Conservation (phyloP, 2,797 vertebrate genomes). For the Chelonia mydas region DNA sequence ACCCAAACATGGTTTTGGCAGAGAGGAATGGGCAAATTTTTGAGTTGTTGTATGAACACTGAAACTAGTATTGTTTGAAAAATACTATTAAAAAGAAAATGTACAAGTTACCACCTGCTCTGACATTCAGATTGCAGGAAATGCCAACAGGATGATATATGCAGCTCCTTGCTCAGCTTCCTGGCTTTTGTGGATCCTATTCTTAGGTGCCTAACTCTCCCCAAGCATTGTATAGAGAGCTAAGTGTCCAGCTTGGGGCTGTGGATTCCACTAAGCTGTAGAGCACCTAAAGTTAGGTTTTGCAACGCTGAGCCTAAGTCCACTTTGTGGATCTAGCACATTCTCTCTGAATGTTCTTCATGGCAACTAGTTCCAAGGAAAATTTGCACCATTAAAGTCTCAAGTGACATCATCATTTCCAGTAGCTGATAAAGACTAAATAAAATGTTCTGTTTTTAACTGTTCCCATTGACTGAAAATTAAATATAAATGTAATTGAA, state of each 20-base stretch:
- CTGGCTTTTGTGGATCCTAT: too few species aligned
- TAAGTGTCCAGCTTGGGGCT: too few species aligned
- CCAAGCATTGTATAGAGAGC: too few species aligned
- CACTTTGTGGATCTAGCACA: too few species aligned
- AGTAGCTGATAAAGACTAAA: neutral
- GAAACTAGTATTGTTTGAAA: neutral
- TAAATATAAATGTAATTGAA: neutral
- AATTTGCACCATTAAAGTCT: neutral
- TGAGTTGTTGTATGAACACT: neutral
- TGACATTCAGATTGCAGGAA: neutral
- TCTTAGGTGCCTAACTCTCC: too few species aligned
- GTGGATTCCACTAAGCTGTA: too few species aligned
- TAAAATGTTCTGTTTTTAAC: neutral
- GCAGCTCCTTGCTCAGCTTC: too few species aligned
- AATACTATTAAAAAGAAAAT: neutral
- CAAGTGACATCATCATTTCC: neutral
- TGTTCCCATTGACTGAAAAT: neutral
- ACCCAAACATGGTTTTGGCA: neutral
- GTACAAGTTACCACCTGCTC: neutral
- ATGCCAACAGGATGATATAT: neutral
- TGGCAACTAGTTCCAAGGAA: neutral
- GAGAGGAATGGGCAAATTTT: neutral
- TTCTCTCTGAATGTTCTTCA: neutral
- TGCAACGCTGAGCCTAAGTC: too few species aligned
- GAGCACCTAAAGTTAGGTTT: too few species aligned